Conservation (phyloP, 2,888 invertebrate genomes). For the Euplexia lucipara region DNA sequence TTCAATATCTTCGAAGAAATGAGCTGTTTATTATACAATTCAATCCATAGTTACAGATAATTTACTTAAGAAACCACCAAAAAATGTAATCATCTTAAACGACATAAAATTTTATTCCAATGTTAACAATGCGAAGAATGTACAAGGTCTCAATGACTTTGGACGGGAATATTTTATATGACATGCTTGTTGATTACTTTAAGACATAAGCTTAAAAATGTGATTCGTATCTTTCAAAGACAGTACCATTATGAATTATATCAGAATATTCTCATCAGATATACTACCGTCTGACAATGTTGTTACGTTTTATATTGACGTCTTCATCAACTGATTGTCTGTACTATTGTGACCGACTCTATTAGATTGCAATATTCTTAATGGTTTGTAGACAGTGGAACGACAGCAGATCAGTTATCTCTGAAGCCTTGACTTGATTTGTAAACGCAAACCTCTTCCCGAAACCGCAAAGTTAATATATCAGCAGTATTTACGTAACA, state of each 20-base stretch:
- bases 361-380: constrained; percentile 76
- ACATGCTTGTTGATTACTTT: constrained; percentile 34
- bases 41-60: background rate
- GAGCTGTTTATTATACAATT: background rate
- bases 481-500: constrained; percentile 28
- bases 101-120: constrained; percentile 11
- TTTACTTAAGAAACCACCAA: constrained; percentile 8
- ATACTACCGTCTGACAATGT: constrained; percentile 58
- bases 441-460: constrained; percentile 40
- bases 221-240: constrained; percentile 49
- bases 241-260: constrained; percentile 44
- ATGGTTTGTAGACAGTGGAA: constrained; percentile 75
- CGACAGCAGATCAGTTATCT: constrained; percentile 76
- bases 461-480: constrained; percentile 59
- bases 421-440: constrained; percentile 67
- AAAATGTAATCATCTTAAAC: background rate
- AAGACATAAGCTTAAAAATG: constrained; percentile 32
- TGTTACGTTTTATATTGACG: constrained; percentile 74
- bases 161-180: constrained; percentile 9
- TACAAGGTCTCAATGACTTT: constrained; percentile 2
- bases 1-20: constrained; percentile 21
- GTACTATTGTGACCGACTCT: constrained; percentile 68
- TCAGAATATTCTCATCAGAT: constrained; percentile 53
- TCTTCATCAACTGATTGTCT: constrained; percentile 73
- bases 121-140: constrained; percentile 20